Base-by-base conservation (phyloP, 2,797 vertebrate genomes). In the Chiroxiphia lanceolata region DNA sequence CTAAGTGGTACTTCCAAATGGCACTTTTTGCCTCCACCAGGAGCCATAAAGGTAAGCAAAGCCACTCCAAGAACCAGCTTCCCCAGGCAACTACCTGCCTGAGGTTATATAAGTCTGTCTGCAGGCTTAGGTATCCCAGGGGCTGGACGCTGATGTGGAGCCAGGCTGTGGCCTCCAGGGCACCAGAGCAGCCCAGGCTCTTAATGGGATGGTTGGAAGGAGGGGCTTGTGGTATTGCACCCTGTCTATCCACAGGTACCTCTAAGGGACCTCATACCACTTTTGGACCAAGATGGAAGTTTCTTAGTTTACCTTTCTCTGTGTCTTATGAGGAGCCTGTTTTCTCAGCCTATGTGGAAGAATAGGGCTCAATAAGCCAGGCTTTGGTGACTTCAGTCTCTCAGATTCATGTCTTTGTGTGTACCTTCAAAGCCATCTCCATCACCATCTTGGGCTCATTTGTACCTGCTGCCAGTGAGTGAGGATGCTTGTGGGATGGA, bases 1-100 rank as follows among this genome's bases (percentile, higher is more conserved):
- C n/a, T 0, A 3, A 81, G 61, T 1, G 0, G 12, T 71, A 40
- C 25, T 67, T 67, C 13, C 2, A 0, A n/a, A 23, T 87, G 17
- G 51, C 47, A 18, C 48, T 67, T 77, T n/a, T 78, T 79, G 67
- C n/a, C 44, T 80, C 34, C 48, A 63, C 16, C 15, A 48, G 56
- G n/a, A 69, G 61, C 68, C 44, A 9, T 20, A 17, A 87, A 67
- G 75, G 48, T 78, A 71, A 82, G 53, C 21, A 67, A 87, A 89
- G 57, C 44, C 29, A 54, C n/a, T 40, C 23, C 8, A 48, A 77
- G 70, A 67, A 50, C 2, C 53, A 87, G 34, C 29, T 67, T 81
- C 44, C 9, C 34, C 56, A 70, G 4, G 21, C 20, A 54, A 5
- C 34, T 38, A 51, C 14, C 31, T 71, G 44, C 31, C 38, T 34